Conservation (phyloP, 2,797 vertebrate species). For the Antrozous pallidus region DNA sequence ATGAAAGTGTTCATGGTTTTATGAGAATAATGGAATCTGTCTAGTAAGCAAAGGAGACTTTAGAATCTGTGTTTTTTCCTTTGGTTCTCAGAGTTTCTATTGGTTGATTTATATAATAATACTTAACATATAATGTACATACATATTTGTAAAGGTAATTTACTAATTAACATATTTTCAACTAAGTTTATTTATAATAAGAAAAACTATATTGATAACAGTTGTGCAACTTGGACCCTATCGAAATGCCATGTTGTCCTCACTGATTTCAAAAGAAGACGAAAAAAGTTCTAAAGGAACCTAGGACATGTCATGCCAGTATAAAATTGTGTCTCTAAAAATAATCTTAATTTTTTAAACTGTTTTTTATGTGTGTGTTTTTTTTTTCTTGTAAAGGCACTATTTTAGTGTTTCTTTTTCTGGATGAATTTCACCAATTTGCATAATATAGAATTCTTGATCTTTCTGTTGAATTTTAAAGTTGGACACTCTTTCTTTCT, state of each 20-base stretch:
- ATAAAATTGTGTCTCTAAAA: background rate
- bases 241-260: background rate
- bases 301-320: background rate
- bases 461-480: slow-evolving; percentile 29
- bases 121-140: background rate
- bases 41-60: background rate
- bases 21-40: background rate
- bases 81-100: background rate
- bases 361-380: background rate
- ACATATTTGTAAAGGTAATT: background rate
- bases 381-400: background rate
- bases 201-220: background rate
- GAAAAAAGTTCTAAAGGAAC: background rate
- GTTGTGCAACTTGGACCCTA: background rate
- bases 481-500: slow-evolving; percentile 61
- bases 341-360: background rate
- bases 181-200: background rate
- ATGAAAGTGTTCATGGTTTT: background rate
- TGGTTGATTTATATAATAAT: background rate
- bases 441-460: background rate
- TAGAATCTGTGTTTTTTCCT: background rate
- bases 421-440: background rate
- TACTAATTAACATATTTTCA: background rate
- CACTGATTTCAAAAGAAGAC: background rate
- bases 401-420: background rate